These are phyloP conservation scores for Pachliopta kotzebuea DNA, from an alignment of 2,888 invertebrate genomes.

Conservation along the genomic window DNA sequence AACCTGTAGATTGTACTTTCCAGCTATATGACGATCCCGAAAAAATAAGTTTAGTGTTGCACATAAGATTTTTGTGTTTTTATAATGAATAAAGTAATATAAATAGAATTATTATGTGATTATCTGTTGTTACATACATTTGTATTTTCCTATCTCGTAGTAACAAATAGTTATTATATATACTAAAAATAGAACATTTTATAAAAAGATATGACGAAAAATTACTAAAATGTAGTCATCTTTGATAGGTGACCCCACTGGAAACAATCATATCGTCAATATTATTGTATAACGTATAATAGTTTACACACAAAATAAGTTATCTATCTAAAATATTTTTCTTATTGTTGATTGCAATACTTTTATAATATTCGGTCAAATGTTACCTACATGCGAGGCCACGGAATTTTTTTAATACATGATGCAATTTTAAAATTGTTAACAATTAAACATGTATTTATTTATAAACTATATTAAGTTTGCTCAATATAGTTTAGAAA, in stretches of 20 bases:
- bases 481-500: too few species aligned
- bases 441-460: neutral
- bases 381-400: conserved; percentile 1
- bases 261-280: conserved; percentile 7
- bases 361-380: conserved; percentile 10
- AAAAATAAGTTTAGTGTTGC: too few species aligned
- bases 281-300: neutral
- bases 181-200: neutral
- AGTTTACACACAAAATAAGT: neutral
- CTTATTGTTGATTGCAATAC: conserved; percentile 4
- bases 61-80: too few species aligned
- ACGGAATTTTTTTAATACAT: conserved; percentile 3
- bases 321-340: conserved; percentile 4
- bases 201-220: conserved; percentile 1
- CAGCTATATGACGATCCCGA: too few species aligned
- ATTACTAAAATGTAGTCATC: neutral
- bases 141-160: neutral
- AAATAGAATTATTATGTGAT: neutral
- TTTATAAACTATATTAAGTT: neutral
- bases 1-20: too few species aligned
- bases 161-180: conserved; percentile 11
- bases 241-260: conserved; percentile 15
- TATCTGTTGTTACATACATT: neutral
- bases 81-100: too few species aligned
- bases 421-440: conserved; percentile 8